Evolutionary conservation across 2,888 invertebrate genomes (phyloP).

Genomic region (Amphiduros pacificus): DNA sequence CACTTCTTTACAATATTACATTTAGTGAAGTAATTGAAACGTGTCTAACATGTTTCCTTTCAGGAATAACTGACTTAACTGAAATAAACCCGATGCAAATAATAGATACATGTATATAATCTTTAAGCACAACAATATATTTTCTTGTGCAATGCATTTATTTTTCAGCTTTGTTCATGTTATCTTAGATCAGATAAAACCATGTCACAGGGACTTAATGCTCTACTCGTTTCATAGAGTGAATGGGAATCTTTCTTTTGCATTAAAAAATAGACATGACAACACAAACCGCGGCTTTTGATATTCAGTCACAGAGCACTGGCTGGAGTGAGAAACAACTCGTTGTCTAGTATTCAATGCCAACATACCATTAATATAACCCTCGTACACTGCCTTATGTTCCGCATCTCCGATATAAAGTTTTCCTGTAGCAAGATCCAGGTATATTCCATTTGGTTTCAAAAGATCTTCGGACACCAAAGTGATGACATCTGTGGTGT

Average conservation of each 20-base stretch:
- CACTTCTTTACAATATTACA: too few species aligned
- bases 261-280: not conserved
- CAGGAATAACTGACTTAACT: too few species aligned
- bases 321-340: not conserved
- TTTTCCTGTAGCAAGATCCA: not conserved
- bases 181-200: too few species aligned
- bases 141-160: too few species aligned
- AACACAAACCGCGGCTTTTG: too few species aligned
- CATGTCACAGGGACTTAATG: not conserved
- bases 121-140: too few species aligned
- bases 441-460: not conserved
- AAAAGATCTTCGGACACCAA: not conserved
- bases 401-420: constrained; percentile 1
- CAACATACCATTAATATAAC: not conserved
- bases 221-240: not conserved
- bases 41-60: too few species aligned
- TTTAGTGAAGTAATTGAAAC: too few species aligned
- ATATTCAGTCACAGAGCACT: not conserved
- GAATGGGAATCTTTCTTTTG: not conserved
- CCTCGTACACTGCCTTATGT: not conserved
- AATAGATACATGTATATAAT: too few species aligned
- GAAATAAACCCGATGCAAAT: too few species aligned
- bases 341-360: too few species aligned
- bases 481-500: not conserved
- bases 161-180: too few species aligned